A percentile compares a stretch with the other conserved stretches of the same genome.
These are phyloP conservation scores for Crypturellus tataupa DNA, from an alignment of 2,797 vertebrate species.

Conservation along the genomic window DNA sequence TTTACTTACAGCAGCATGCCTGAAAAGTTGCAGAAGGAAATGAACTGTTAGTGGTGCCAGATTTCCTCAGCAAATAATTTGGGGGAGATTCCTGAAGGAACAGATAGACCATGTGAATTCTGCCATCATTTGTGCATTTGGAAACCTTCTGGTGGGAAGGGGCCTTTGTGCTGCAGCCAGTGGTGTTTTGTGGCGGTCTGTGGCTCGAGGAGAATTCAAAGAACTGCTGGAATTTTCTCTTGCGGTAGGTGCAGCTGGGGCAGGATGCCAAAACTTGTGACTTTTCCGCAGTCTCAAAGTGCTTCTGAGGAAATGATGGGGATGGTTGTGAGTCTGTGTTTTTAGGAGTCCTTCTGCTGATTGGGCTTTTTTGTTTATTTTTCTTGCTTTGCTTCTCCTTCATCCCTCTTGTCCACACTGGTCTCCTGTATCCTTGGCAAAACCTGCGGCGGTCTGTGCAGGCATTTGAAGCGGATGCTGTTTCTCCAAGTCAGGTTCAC, in stretches of 20 bases:
- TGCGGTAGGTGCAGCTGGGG: conserved; percentile 26
- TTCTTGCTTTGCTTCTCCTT: not conserved
- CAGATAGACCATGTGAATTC: not conserved
- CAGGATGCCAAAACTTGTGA: not conserved
- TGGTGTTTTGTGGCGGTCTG: not conserved
- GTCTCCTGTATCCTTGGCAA: not conserved
- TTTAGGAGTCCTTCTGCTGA: not conserved
- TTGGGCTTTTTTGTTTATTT: not conserved
- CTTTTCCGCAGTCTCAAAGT: not conserved
- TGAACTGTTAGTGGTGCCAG: not conserved
- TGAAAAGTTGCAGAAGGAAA: not conserved
- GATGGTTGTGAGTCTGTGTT: not conserved
- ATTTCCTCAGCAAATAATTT: not conserved
- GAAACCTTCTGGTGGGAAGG: not conserved
- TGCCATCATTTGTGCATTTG: not conserved
- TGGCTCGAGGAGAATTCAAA: not conserved
- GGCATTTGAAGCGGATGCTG: not conserved
- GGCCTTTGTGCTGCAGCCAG: not conserved
- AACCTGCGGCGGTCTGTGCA: not conserved
- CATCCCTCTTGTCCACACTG: not conserved
- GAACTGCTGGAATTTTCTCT: not conserved
- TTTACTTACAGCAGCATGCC: not conserved
- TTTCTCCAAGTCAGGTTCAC: not conserved
- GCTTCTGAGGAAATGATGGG: conserved; percentile 65
- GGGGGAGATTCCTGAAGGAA: not conserved